Base-by-base conservation (phyloP, 2,888 invertebrate species). In the Tetropium fuscum region DNA sequence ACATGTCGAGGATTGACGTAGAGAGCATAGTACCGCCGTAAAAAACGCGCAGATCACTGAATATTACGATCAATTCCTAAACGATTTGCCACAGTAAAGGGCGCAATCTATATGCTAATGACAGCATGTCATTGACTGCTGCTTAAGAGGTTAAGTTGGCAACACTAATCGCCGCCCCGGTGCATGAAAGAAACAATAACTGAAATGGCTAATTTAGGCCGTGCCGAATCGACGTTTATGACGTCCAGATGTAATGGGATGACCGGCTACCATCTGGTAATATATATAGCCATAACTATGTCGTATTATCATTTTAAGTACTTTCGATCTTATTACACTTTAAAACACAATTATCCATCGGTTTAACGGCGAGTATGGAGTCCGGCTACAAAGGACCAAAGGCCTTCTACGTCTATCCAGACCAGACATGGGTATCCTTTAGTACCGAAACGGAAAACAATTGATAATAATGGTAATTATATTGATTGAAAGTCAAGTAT, bases 41-140 rank as follows among this genome's bases (percentile, higher is more conserved):
- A 77, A n/a, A 78, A 78, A 76, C 63, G 64, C 64, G 69, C 71
- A 74, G 74, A 75, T 74, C 73, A 68, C 66, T 69, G 70, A 74
- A 75, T 74, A 74, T 76, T 75, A 74, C 73, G 72, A 76, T 75
- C 48, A 22, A 36, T 48, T 36, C 13, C 77, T 67, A 64, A 68
- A 68, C 68, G 56, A 76, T 78, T 78, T 73, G 77, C 68, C 69
- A 74, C 76, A 75, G 74, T 73, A 70, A 74, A 78, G 78, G 78
- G 79, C 73, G 77, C 77, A 81, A 81, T 81, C 79, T 81, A 81
- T 80, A 81, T 81, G 81, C 81, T 79, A 81, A 81, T 81, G 72
- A 71, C 71, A 71, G 58, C 66, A 70, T 76, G 76, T 66, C 64
- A 66, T 66, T 76, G 76, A 70, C 70, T 73, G 74, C 67, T 69